Evolutionary conservation across 2,797 vertebrate genomes (phyloP), one percentile per base, ranked within the genome.

Genomic region (Paramormyrops hopkinsi): DNA sequence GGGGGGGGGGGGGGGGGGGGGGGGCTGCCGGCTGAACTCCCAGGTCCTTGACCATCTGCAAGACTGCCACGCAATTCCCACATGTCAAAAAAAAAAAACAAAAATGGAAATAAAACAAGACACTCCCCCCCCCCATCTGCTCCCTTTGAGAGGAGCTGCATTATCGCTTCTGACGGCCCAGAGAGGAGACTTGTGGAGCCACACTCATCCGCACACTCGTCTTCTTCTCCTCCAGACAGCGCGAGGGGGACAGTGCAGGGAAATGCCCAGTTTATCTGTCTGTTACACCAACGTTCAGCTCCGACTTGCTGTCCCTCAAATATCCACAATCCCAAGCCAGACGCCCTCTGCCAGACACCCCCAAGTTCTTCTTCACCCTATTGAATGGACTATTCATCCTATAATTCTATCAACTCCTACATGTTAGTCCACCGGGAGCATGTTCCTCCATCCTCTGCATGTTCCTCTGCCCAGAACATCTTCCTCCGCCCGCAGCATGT

Each of bases 51-150:
- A 56, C 85, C 85, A 86, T 86, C 85, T 86, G 85, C 25, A 56
- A 33, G 85, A 86, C 59, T 56, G 33, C 56, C 37, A 87, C 17
- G 11, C 37, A 88, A 88, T 65, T 88, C 86, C 86, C 56, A 46
- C 41, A 59, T 48, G 54, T 65, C n/a, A 87, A 62, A 87, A 65
- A 46, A 86, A 33, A 62, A 87, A 59, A 62, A n/a, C 56, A 62
- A 48, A 62, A 65, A 44, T 88, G 17, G 41, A 65, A 48, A 44
- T 65, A 56, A 22, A 48, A 48, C 29, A 6, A 1, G 1, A 46
- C 44, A 4, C 14, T 7, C 65, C 69, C 73, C 17, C 56, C 56
- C 53, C 83, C 83, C 65, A 9, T 25, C n/a, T 25, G n/a, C 56
- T 25, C 56, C 56, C n/a, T 62, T 62, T 62, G 56, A 25, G 11